Base-by-base conservation (phyloP, 2,888 invertebrate genomes). In the Drosophila mimetica region DNA sequence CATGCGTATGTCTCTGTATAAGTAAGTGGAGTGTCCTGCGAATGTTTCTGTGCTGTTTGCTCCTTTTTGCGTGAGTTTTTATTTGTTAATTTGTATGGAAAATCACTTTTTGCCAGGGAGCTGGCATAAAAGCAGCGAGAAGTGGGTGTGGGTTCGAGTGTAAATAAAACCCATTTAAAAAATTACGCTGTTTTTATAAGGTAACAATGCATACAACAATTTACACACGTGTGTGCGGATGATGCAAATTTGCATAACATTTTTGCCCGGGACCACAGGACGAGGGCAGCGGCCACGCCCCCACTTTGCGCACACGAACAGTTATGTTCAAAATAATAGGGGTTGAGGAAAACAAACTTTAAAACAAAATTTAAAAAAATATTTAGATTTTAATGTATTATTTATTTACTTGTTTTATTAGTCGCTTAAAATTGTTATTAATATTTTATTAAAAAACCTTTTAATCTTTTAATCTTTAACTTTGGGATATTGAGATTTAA, bases 81-180 rank as follows among this genome's bases (percentile, higher is more conserved):
- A 78, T 87, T 82, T 83, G 86, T 83, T 88, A 86, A 86, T 83
- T 88, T 88, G 88, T 83, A 88, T 88, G 86, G 86, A 83, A 83
- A 83, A 83, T 83, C 82, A 82, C 88, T 82, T 82, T 82, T 82
- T 82, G 64, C 79, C 67, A 16, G 37, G 30, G 52, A 34, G 2
- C 16, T 9, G 20, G 44, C 4, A 50, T 39, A 71, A 69, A 46
- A 58, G 55, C 34, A 32, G 48, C 28, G 14, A 37, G 34, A 16
- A 20, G 4, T n/a, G 25, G 41, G 41, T 41, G 8, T 7, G 34
- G 66, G 42, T n/a, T 20, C 22, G 64, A 67, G 67, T 65, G 51
- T 59, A 39, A 70, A 70, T 75, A 77, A 74, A 87, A 83, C 73
- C 86, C 86, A 88, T 83, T 83, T 86, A 88, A 88, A 83, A 64